Conservation (phyloP, 2,888 invertebrate species). For the Amblyjoppa proteus region DNA sequence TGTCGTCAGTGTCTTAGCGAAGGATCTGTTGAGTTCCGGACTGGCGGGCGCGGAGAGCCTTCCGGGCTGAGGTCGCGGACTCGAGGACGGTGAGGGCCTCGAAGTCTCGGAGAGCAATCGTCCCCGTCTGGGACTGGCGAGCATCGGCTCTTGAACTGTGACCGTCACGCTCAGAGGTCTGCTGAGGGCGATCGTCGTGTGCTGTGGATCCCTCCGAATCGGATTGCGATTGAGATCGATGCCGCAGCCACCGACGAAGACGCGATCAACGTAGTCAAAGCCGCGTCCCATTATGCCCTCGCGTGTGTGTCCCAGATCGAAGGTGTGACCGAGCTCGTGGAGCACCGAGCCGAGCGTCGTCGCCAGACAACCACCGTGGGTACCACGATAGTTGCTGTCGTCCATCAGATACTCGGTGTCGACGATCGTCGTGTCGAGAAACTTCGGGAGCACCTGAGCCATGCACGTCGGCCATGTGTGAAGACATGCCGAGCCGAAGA, state of each 20-base stretch:
- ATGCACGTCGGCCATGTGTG: slow-evolving; percentile 94
- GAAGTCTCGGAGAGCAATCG: slow-evolving; percentile 86
- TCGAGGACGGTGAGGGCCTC: slow-evolving; percentile 86
- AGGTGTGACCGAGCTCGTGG: slow-evolving; percentile 97
- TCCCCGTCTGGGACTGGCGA: slow-evolving; percentile 85
- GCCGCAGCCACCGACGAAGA: slow-evolving; percentile 89
- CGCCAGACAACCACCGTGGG: slow-evolving; percentile 94
- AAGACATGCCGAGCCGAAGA: slow-evolving; percentile 95
- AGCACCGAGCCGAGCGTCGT: slow-evolving; percentile 96
- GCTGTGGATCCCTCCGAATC: slow-evolving; percentile 87
- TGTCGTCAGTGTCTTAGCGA: slow-evolving; percentile 76
- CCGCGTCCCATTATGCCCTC: slow-evolving; percentile 97
- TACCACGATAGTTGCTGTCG: slow-evolving; percentile 96
- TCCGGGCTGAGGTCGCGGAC: slow-evolving; percentile 80
- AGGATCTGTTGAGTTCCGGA: slow-evolving; percentile 82
- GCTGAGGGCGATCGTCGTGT: slow-evolving; percentile 88
- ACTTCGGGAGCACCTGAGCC: slow-evolving; percentile 87
- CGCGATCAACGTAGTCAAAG: slow-evolving; percentile 93
- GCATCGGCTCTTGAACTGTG: slow-evolving; percentile 86
- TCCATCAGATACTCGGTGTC: slow-evolving; percentile 93
- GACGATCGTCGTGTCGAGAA: slow-evolving; percentile 88
- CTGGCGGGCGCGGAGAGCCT: slow-evolving; percentile 82
- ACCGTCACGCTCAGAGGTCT: slow-evolving; percentile 88
- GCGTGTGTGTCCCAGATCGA: slow-evolving; percentile 96
- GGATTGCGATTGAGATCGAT: slow-evolving; percentile 87